These are phyloP conservation scores for Chascanopsetta lugubris DNA, from an alignment of 2,113 vertebrate species.

Conservation along the genomic window DNA sequence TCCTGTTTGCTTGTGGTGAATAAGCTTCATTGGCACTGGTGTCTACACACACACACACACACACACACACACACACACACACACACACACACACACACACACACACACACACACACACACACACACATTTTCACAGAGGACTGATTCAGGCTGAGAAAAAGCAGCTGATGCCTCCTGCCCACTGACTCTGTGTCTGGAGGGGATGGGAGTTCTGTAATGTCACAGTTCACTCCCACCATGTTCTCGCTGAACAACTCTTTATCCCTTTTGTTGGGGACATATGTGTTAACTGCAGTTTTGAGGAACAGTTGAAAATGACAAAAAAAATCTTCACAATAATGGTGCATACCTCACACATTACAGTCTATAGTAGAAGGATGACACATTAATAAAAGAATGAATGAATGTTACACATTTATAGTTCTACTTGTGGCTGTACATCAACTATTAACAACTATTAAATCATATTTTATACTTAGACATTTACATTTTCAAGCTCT, in stretches of 20 bases:
- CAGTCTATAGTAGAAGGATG: too few relatives aligned
- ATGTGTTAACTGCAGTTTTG: neutral
- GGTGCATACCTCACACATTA: too few relatives aligned
- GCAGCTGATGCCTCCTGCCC: constrained; percentile 62
- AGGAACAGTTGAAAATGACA: too few relatives aligned
- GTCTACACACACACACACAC: constrained; percentile 6
- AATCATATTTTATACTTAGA: too few relatives aligned
- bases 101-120: constrained; percentile 3
- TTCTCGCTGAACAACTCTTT: neutral
- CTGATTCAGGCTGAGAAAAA: constrained; percentile 53
- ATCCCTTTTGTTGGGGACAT: neutral
- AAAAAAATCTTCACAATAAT: too few relatives aligned
- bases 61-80: constrained; percentile 7
- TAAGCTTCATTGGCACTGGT: constrained; percentile 1
- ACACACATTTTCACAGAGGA: constrained; percentile 45
- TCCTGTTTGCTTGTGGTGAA: constrained; percentile 17
- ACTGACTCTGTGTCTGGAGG: constrained; percentile 56
- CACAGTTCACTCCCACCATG: neutral
- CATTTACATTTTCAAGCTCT: too few relatives aligned
- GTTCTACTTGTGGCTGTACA: too few relatives aligned
- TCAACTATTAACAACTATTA: too few relatives aligned
- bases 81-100: constrained; percentile 1
- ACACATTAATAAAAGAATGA: too few relatives aligned
- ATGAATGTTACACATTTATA: too few relatives aligned
- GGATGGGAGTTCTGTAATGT: constrained; percentile 31